Percentiles rank a stretch among this genome's conserved stretches.
These are phyloP conservation scores for Erebia aethiops DNA, from an alignment of 2,888 invertebrate species.

Conservation along the genomic window DNA sequence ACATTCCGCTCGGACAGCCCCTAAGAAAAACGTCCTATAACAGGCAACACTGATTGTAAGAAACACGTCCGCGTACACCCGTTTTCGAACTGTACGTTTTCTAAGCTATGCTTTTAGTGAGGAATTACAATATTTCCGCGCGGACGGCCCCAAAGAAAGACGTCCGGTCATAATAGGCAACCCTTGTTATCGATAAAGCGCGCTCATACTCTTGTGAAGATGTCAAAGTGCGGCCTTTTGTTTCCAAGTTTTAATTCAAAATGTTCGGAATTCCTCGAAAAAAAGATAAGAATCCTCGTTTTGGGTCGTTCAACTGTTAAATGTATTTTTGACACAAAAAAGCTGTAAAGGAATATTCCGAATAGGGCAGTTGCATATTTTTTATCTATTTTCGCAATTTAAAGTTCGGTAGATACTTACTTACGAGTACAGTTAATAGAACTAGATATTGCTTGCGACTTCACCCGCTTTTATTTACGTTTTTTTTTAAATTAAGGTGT, in stretches of 20 bases:
- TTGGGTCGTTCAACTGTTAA: conserved; percentile 12
- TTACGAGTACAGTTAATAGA: too few species aligned
- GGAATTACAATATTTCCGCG: conserved; percentile 47
- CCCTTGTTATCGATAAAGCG: conserved; percentile 42
- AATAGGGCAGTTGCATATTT: not conserved
- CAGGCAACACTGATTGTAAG: conserved; percentile 27
- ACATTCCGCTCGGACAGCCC: conserved; percentile 43
- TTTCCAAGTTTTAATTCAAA: conserved; percentile 29
- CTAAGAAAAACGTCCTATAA: conserved; percentile 44
- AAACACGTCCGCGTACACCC: too few species aligned
- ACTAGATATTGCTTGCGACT: too few species aligned
- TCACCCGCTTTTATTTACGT: too few species aligned
- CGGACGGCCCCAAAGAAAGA: conserved; percentile 43
- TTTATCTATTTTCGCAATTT: not conserved
- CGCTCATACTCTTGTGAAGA: conserved; percentile 23
- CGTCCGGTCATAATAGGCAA: conserved; percentile 39
- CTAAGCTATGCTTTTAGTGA: conserved; percentile 29
- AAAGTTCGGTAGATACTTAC: too few species aligned
- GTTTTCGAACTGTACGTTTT: not conserved
- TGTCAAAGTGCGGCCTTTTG: conserved; percentile 29
- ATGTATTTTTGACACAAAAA: conserved; percentile 11
- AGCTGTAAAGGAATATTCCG: not conserved
- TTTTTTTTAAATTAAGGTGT: too few species aligned
- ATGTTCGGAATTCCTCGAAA: conserved; percentile 12
- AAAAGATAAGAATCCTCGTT: conserved; percentile 18